Conservation (phyloP, 2,113 vertebrate species). For the Synchiropus splendidus region DNA sequence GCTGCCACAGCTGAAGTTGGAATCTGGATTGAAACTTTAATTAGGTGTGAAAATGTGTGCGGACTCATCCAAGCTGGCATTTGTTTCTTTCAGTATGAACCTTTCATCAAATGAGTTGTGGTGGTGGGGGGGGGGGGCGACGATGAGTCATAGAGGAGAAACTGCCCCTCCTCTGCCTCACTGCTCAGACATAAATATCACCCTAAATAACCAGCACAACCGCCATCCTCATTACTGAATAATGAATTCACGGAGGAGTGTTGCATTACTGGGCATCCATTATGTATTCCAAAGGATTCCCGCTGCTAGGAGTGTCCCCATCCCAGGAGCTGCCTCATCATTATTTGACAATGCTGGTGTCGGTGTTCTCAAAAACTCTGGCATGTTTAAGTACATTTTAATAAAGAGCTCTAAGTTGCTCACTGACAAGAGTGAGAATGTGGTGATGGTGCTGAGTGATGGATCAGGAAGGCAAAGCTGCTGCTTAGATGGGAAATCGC, state of each 20-base stretch:
- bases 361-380: slow-evolving; percentile 8
- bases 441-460: too few relatives aligned
- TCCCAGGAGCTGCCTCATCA: slow-evolving; percentile 13
- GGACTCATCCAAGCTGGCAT: slow-evolving; percentile 6
- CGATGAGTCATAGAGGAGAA: slow-evolving; percentile 33
- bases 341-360: slow-evolving; percentile 16
- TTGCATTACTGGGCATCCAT: slow-evolving; percentile 31
- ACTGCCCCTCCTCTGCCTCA: background rate
- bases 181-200: slow-evolving; percentile 14
- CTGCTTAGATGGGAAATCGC: too few relatives aligned
- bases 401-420: slow-evolving; percentile 7
- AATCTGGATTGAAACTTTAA: background rate
- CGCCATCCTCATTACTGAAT: slow-evolving; percentile 26
- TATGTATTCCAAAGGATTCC: slow-evolving; percentile 28
- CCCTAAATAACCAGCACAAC: slow-evolving; percentile 12
- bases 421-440: too few relatives aligned
- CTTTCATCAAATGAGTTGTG: too few relatives aligned
- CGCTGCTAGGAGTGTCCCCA: slow-evolving; percentile 13
- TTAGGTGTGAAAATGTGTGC: slow-evolving; percentile 6
- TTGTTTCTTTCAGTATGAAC: slow-evolving; percentile 3
- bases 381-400: slow-evolving; percentile 21
- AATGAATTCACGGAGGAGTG: slow-evolving; percentile 26
- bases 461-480: too few relatives aligned
- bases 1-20: too few relatives aligned
- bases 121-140: background rate